Evolutionary conservation across 2,113 vertebrate genomes (phyloP).

Genomic region (Coptodon rendalli): DNA sequence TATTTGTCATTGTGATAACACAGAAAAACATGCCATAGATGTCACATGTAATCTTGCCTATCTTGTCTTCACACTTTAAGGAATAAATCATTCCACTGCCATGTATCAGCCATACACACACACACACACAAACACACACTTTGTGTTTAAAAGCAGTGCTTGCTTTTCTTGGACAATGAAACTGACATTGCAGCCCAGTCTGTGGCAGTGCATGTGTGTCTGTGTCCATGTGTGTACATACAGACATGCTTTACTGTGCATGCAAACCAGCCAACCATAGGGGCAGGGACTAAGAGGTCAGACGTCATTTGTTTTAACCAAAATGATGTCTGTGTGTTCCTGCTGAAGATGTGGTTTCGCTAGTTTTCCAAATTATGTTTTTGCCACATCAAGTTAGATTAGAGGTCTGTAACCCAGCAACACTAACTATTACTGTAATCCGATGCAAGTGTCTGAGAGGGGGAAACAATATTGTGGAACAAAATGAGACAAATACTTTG

Average conservation of each 20-base stretch:
- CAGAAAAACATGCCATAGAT: background rate
- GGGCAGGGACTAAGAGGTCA: background rate
- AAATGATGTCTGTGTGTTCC: background rate
- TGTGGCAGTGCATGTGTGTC: background rate
- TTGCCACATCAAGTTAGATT: background rate
- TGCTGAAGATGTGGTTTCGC: background rate
- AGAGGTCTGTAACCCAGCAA: background rate
- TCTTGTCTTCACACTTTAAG: background rate
- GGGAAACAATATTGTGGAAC: background rate
- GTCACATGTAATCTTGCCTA: background rate
- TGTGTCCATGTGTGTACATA: background rate
- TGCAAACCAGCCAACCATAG: constrained; percentile 16
- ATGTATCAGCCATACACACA: background rate
- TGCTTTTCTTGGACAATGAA: constrained; percentile 36
- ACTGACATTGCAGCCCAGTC: background rate
- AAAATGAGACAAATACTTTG: background rate
- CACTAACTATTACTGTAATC: background rate
- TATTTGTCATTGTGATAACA: background rate
- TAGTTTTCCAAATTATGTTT: background rate
- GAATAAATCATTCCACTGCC: background rate
- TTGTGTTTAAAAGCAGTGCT: constrained; percentile 4
- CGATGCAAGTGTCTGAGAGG: background rate
- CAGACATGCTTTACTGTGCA: constrained; percentile 3
- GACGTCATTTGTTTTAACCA: background rate
- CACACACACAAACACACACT: background rate